Base-by-base conservation (phyloP, 2,888 invertebrate species). In the Stenurella melanura region DNA sequence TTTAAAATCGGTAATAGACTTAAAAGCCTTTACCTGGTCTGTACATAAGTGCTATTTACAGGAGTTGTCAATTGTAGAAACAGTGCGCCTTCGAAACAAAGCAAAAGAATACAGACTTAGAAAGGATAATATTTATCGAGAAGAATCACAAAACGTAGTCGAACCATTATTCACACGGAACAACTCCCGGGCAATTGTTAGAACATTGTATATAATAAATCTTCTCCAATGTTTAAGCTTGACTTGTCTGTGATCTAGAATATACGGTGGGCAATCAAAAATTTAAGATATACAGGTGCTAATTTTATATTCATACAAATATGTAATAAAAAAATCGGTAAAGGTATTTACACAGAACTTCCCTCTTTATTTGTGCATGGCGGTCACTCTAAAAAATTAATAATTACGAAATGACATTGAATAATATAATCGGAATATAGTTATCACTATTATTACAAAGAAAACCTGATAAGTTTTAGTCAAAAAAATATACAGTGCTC, bases 161-260 rank as follows among this genome's bases (percentile, higher is more conserved):
- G 54, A 10, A 73, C 82, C 83, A 84, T 85, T 84, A 84, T 83
- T 85, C 83, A 85, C 82, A 82, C 83, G 76, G 69, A 83, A 83
- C 83, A 82, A 80, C 79, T 80, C 75, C 75, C 74, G 75, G 77
- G 81, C 85, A 83, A 84, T 84, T 85, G 83, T 81, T 82, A 74
- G 81, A 85, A 83, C 81, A 79, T 77, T 81, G 77, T 58, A 74
- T 66, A 56, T 78, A 80, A 84, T 85, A 84, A 85, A 85, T 85
- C 82, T 81, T 76, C 69, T 75, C 77, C 80, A 76, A 79, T 81
- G 79, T 78, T 80, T 80, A 79, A 74, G 75, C 75, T 79, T 74
- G 75, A 73, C 73, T 77, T 76, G 42, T 73, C 70, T 30, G 68
- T 67, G 66, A 61, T 63, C 38, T 58, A 9, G 58, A 18, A n/a